Percentiles rank a stretch among this genome's conserved stretches.
Evolutionary conservation across 1,140 invertebrate genomes (phyloP).

Genomic region (Drosophila athabasca): DNA sequence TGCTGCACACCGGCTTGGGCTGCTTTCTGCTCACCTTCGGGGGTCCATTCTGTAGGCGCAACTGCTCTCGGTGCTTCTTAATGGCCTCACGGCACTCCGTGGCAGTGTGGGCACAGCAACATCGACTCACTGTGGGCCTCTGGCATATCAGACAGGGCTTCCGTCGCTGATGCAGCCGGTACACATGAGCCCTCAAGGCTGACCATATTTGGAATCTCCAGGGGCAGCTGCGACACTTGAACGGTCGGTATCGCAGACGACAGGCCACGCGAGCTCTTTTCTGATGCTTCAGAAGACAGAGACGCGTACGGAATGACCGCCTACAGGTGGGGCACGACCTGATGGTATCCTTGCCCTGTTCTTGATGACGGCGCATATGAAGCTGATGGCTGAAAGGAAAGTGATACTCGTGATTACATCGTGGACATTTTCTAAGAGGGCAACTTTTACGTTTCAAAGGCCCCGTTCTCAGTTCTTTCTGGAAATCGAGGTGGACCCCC

Average conservation of each 20-base stretch:
- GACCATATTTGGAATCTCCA: slow-evolving; percentile 23
- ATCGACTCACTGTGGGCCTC: neutral
- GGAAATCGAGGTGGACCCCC: neutral
- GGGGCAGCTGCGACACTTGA: slow-evolving; percentile 24
- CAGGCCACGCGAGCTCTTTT: neutral
- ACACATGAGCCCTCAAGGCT: slow-evolving; percentile 2
- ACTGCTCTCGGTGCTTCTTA: slow-evolving; percentile 1
- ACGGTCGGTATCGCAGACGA: slow-evolving; percentile 4
- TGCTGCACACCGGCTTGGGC: slow-evolving; percentile 3
- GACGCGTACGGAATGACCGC: slow-evolving; percentile 12
- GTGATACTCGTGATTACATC: slow-evolving; percentile 13
- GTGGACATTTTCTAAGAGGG: neutral
- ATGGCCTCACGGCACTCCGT: slow-evolving; percentile 25
- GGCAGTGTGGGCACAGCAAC: slow-evolving; percentile 17
- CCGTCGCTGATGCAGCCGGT: slow-evolving; percentile 1
- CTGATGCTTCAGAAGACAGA: slow-evolving; percentile 4
- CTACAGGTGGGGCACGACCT: slow-evolving; percentile 24
- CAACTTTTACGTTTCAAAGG: neutral
- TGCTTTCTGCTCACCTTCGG: neutral
- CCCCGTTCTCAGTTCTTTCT: neutral
- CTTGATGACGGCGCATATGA: slow-evolving; percentile 14
- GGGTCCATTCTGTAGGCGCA: neutral
- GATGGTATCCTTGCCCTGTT: rapidly evolving
- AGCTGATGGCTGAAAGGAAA: slow-evolving; percentile 44
- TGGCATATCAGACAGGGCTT: slow-evolving; percentile 36